Percentiles rank a stretch among this genome's conserved stretches.
Evolutionary conservation across 2,113 vertebrate genomes (phyloP).

Genomic region (Camelus dromedarius): DNA sequence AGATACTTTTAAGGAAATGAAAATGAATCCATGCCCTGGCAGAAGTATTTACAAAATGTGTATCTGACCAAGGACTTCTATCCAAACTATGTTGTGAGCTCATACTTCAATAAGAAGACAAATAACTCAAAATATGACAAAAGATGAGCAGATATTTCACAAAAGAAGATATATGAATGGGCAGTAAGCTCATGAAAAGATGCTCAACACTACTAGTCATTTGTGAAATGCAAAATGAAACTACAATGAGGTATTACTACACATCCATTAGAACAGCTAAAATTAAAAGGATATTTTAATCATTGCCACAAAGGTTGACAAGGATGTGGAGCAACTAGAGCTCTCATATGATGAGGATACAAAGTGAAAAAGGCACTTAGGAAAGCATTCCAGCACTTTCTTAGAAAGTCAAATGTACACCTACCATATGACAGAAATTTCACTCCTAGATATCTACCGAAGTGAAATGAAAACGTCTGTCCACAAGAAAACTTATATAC

Average conservation of each 20-base stretch:
- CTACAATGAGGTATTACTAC: background rate
- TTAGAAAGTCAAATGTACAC: background rate
- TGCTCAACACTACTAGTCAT: background rate
- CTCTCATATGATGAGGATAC: background rate
- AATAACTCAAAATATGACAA: background rate
- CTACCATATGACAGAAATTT: background rate
- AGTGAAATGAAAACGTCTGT: constrained; percentile 34
- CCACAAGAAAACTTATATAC: background rate
- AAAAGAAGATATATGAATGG: background rate
- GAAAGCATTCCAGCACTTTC: background rate
- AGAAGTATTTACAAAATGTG: constrained; percentile 24
- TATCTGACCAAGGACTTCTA: background rate
- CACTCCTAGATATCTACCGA: background rate
- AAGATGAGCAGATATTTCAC: background rate
- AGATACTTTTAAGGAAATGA: background rate
- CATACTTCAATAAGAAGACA: background rate
- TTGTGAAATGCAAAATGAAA: constrained; percentile 25
- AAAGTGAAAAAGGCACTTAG: background rate
- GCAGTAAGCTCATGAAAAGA: background rate
- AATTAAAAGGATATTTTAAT: constrained; percentile 6
- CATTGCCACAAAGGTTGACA: background rate
- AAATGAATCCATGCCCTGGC: background rate
- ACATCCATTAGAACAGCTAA: background rate
- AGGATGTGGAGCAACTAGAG: background rate
- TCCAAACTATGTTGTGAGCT: background rate